Conservation (phyloP, 2,888 invertebrate genomes). For the Onthophagus sagittarius region DNA sequence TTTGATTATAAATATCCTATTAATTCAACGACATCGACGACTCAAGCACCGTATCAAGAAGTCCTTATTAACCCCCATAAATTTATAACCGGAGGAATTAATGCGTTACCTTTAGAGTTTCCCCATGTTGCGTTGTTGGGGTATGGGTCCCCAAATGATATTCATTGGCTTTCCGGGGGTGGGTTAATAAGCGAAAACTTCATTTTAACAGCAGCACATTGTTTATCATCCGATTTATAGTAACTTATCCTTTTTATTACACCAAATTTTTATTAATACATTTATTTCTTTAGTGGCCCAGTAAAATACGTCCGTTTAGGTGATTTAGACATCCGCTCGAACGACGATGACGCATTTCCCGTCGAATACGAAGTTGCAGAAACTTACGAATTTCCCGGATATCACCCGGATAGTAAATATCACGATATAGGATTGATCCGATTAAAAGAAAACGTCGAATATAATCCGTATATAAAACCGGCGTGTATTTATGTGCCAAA, state of each 20-base stretch:
- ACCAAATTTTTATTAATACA: background rate
- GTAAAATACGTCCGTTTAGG: constrained; percentile 46
- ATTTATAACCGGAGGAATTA: background rate
- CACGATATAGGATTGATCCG: constrained; percentile 53
- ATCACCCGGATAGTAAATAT: constrained; percentile 45
- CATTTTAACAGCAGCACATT: constrained; percentile 64
- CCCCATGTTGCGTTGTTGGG: constrained; percentile 28
- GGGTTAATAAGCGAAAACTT: constrained; percentile 57
- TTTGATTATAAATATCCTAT: background rate
- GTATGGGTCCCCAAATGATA: constrained; percentile 34
- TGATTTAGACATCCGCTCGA: constrained; percentile 43
- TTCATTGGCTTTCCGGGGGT: constrained; percentile 58
- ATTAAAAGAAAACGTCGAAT: constrained; percentile 42
- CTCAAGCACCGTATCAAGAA: background rate
- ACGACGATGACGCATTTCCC: constrained; percentile 28
- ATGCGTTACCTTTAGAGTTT: constrained; percentile 9
- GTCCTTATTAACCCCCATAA: too few species aligned
- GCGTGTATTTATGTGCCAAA: constrained; percentile 45
- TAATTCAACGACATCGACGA: background rate
- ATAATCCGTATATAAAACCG: constrained; percentile 46
- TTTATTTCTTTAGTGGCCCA: constrained; percentile 36
- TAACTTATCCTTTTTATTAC: background rate
- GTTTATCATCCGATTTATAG: constrained; percentile 33
- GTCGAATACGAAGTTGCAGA: constrained; percentile 40
- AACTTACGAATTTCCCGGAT: constrained; percentile 47